phyloP scores from a whole-genome alignment of 2,797 vertebrate species.

The Chaunax sp. region DNA sequence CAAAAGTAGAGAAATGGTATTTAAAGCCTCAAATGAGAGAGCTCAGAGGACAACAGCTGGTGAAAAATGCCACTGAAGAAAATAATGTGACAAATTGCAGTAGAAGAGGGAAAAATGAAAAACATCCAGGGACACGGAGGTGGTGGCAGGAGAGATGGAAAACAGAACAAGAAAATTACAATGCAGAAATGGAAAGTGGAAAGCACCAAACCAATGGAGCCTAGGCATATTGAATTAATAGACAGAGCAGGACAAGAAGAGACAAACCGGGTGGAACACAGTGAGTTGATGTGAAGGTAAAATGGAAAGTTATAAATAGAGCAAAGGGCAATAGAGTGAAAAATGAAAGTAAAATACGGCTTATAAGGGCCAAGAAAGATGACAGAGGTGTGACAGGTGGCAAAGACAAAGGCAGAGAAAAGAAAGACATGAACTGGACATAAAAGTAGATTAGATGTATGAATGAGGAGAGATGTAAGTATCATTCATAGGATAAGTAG shows the following conservation, averaged over 20 bases:
- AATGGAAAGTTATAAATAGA: constrained; percentile 43
- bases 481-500: constrained; percentile 38
- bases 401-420: constrained; percentile 27
- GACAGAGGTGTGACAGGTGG: constrained; percentile 30
- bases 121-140: constrained; percentile 52
- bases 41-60: background rate
- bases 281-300: constrained; percentile 35
- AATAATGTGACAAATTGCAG: constrained; percentile 56
- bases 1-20: constrained; percentile 4
- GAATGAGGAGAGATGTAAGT: constrained; percentile 28
- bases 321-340: constrained; percentile 12
- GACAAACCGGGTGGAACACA: background rate
- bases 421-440: constrained; percentile 36
- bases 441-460: constrained; percentile 40
- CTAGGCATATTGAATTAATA: constrained; percentile 46
- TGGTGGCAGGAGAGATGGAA: constrained; percentile 51
- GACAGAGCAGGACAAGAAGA: constrained; percentile 37
- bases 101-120: constrained; percentile 59
- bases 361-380: background rate
- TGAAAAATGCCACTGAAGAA: constrained; percentile 30
- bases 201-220: constrained; percentile 49
- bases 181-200: constrained; percentile 49
- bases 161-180: constrained; percentile 57
- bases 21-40: too few relatives aligned
- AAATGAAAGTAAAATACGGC: constrained; percentile 29